phyloP scores from a whole-genome alignment of 2,797 vertebrate species.

The Nannoperca australis region DNA sequence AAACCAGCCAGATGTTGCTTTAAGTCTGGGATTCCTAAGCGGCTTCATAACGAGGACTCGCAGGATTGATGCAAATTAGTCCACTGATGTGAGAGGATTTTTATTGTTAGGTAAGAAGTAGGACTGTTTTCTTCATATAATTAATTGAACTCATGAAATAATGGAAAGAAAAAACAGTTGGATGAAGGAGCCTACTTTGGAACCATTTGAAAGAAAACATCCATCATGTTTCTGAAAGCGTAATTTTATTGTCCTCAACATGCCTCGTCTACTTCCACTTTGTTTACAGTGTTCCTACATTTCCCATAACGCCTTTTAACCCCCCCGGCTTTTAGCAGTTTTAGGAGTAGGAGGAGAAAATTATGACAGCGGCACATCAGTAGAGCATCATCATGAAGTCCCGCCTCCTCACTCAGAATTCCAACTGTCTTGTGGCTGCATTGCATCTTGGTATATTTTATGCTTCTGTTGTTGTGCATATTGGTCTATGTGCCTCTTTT shows the following conservation, averaged over 20 bases:
- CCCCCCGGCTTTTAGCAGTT: conserved; percentile 27
- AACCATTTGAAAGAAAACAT: background rate
- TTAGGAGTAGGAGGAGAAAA: conserved; percentile 16
- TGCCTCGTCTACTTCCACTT: background rate
- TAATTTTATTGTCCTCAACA: conserved; percentile 4
- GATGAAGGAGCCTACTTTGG: background rate
- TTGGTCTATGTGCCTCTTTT: background rate
- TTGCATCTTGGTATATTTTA: background rate
- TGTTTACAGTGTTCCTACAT: conserved; percentile 34
- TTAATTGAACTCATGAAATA: conserved; percentile 14
- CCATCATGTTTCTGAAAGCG: background rate
- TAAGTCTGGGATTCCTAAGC: conserved; percentile 42
- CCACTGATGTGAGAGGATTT: conserved; percentile 8
- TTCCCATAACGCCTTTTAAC: conserved; percentile 56
- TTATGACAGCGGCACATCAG: conserved; percentile 12
- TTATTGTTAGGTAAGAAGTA: background rate
- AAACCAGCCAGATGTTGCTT: conserved; percentile 77
- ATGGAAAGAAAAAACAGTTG: background rate
- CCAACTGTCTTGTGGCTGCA: background rate
- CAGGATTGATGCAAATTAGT: conserved; percentile 7
- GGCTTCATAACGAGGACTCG: conserved; percentile 11
- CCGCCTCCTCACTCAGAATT: conserved; percentile 13
- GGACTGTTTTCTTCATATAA: conserved; percentile 11
- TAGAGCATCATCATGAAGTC: background rate
- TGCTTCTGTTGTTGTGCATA: background rate